These are phyloP conservation scores for Lucinisca nassula DNA, from an alignment of 2,888 invertebrate species.

Conservation along the genomic window DNA sequence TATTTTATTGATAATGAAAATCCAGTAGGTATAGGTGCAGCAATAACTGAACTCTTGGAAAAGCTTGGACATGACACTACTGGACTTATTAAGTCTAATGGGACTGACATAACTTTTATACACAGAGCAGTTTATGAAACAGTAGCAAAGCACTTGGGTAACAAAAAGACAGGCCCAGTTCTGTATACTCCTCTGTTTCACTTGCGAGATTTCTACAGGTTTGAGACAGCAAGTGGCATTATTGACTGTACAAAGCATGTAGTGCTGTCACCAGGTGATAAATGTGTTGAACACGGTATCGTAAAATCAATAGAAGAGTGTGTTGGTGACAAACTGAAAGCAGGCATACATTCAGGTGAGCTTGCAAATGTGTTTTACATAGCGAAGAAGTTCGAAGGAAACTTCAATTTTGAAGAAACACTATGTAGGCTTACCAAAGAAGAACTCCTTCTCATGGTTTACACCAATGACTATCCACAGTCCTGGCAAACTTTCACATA, in stretches of 20 bases:
- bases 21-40: background rate
- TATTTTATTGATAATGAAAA: background rate
- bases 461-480: background rate
- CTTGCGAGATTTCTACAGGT: background rate
- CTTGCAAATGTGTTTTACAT: background rate
- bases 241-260: background rate
- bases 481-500: background rate
- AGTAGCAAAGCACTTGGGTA: background rate
- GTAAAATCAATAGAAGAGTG: background rate
- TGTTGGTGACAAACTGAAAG: background rate
- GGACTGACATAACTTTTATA: background rate
- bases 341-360: background rate
- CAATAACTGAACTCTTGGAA: background rate
- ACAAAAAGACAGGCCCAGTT: background rate
- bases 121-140: background rate
- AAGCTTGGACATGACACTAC: background rate
- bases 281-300: background rate
- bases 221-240: background rate
- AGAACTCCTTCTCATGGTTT: background rate
- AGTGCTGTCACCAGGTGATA: background rate
- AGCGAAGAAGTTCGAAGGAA: background rate
- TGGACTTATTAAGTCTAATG: background rate
- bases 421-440: background rate
- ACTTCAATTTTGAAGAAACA: background rate
- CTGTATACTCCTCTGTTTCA: background rate